These are phyloP conservation scores for Aphodius granarius DNA, from an alignment of 2,888 invertebrate genomes.

Conservation along the genomic window DNA sequence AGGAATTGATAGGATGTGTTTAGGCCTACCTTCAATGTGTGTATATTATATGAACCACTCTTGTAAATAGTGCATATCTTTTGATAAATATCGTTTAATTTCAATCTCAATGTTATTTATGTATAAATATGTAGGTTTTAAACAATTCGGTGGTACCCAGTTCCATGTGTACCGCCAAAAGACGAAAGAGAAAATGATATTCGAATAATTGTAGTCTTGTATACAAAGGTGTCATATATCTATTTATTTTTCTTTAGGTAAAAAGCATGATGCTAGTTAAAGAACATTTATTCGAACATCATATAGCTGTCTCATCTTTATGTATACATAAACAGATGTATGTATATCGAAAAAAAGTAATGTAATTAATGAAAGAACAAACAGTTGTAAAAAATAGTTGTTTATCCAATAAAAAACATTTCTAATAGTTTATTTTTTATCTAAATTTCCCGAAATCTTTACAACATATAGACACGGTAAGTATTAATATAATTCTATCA, in stretches of 20 bases:
- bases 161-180: neutral
- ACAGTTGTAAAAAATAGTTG: conserved; percentile 4
- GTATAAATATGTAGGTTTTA: conserved; percentile 7
- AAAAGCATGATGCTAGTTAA: neutral
- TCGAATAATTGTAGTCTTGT: neutral
- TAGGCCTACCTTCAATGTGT: conserved; percentile 33
- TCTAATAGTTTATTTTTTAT: conserved; percentile 10
- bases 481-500: too few relatives aligned
- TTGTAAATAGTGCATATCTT: conserved; percentile 36
- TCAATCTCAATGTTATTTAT: conserved; percentile 15
- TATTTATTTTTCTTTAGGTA: conserved; percentile 12
- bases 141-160: neutral
- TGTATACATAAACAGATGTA: neutral
- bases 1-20: conserved; percentile 26
- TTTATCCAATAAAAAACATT: conserved; percentile 8
- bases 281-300: neutral
- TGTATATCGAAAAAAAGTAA: neutral
- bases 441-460: too few relatives aligned
- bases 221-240: conserved; percentile 10
- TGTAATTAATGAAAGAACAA: conserved; percentile 8
- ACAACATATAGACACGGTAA: too few relatives aligned
- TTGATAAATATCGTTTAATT: conserved; percentile 31
- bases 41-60: conserved; percentile 31
- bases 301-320: neutral
- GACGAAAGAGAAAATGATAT: neutral